These are phyloP conservation scores for Xiphophorus hellerii DNA, from an alignment of 2,113 vertebrate species.

Conservation along the genomic window DNA sequence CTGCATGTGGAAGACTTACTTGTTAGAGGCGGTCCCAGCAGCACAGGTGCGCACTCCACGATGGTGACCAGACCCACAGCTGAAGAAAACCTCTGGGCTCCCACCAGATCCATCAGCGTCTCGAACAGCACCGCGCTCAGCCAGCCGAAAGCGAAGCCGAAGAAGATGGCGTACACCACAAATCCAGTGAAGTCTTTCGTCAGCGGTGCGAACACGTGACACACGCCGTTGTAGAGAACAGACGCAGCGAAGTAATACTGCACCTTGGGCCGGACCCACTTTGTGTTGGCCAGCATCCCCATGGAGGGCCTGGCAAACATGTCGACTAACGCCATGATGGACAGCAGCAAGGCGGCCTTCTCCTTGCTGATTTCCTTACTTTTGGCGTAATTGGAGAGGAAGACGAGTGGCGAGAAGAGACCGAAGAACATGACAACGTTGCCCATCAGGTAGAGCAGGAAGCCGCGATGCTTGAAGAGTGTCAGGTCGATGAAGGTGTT, in stretches of 20 bases:
- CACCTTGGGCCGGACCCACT: slow-evolving; percentile 89
- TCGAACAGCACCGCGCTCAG: slow-evolving; percentile 93
- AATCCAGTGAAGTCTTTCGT: slow-evolving; percentile 85
- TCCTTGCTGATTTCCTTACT: slow-evolving; percentile 88
- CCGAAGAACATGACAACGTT: slow-evolving; percentile 97
- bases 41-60: slow-evolving; percentile 93
- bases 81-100: slow-evolving; percentile 92
- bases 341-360: slow-evolving; percentile 91
- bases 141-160: slow-evolving; percentile 97
- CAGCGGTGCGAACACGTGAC: slow-evolving; percentile 88
- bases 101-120: slow-evolving; percentile 96
- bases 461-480: slow-evolving; percentile 93
- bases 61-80: slow-evolving; percentile 96
- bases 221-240: slow-evolving; percentile 89
- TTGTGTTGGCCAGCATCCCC: slow-evolving; percentile 94
- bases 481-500: slow-evolving; percentile 93
- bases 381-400: slow-evolving; percentile 94
- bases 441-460: slow-evolving; percentile 93
- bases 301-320: slow-evolving; percentile 98
- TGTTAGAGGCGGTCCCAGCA: slow-evolving; percentile 92
- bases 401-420: slow-evolving; percentile 93
- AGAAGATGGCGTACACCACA: slow-evolving; percentile 91
- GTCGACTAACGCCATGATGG: slow-evolving; percentile 93
- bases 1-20: slow-evolving; percentile 74
- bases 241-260: slow-evolving; percentile 94